These are phyloP conservation scores for Ia io DNA, from an alignment of 2,113 vertebrate species.

Conservation along the genomic window DNA sequence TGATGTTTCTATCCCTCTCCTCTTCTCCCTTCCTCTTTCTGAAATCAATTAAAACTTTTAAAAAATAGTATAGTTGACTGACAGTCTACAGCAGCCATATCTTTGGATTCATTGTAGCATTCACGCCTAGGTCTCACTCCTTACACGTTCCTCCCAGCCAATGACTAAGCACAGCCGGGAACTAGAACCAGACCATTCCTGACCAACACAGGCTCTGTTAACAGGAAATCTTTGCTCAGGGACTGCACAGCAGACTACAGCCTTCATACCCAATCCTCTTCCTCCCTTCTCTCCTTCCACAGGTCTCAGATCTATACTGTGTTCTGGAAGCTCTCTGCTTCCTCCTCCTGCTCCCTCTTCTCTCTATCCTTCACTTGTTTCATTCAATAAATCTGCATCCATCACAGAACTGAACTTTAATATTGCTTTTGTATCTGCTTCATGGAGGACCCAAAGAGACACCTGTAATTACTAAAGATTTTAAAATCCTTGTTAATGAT, in stretches of 20 bases:
- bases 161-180: not conserved
- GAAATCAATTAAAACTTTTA: no score
- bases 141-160: not conserved
- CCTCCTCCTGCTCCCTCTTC: not conserved
- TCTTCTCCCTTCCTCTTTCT: no score
- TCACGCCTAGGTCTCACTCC: not conserved
- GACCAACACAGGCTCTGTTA: not conserved
- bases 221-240: not conserved
- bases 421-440: not conserved
- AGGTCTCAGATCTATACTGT: not conserved
- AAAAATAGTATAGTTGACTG: not conserved
- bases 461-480: not conserved
- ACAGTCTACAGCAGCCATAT: not conserved
- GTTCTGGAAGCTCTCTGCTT: not conserved
- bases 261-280: fast-evolving
- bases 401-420: not conserved
- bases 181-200: not conserved
- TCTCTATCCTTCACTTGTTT: not conserved
- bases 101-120: not conserved
- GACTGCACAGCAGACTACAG: not conserved
- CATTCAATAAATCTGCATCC: not conserved
- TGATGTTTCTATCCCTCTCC: no score
- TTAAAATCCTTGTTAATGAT: not conserved
- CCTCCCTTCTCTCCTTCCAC: not conserved
- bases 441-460: not conserved